Percentiles rank a stretch among this genome's conserved stretches.
Evolutionary conservation across 1,140 invertebrate species (phyloP).

Genomic region (Drosophila malerkotliana): DNA sequence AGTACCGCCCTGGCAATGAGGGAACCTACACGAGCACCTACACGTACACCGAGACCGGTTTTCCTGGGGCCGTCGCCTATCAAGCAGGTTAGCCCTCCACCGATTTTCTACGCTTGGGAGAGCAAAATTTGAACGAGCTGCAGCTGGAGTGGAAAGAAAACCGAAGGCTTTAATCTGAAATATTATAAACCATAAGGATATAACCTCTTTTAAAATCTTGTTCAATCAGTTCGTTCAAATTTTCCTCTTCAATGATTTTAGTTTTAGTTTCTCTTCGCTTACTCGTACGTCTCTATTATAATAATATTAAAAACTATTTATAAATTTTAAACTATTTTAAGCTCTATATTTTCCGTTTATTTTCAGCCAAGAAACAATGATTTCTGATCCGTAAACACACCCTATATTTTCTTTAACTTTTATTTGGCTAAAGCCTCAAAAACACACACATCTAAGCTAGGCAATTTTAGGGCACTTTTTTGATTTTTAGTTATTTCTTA

Average conservation of each 20-base stretch:
- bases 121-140: conserved; percentile 70
- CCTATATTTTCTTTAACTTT: conserved; percentile 28
- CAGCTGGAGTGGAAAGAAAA: conserved; percentile 8
- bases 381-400: conserved; percentile 12
- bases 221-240: conserved; percentile 44
- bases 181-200: background rate
- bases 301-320: conserved; percentile 12
- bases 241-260: conserved; percentile 36
- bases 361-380: conserved; percentile 37
- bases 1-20: conserved; percentile 38
- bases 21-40: conserved; percentile 62
- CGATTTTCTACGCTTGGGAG: conserved; percentile 47
- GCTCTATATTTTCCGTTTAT: conserved; percentile 30
- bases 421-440: conserved; percentile 16
- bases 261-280: conserved; percentile 14
- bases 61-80: conserved; percentile 79
- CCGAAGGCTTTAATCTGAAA: conserved; percentile 1
- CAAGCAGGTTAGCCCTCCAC: conserved; percentile 73
- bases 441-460: conserved; percentile 32
- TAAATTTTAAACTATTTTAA: conserved; percentile 42
- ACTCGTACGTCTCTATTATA: conserved; percentile 28
- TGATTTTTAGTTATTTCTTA: conserved; percentile 27
- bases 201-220: background rate
- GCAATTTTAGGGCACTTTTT: conserved; percentile 39
- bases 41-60: conserved; percentile 69